Evolutionary conservation across 2,797 vertebrate species (phyloP), one percentile per base, ranked within the genome.

Genomic region (Halcyon badia): DNA sequence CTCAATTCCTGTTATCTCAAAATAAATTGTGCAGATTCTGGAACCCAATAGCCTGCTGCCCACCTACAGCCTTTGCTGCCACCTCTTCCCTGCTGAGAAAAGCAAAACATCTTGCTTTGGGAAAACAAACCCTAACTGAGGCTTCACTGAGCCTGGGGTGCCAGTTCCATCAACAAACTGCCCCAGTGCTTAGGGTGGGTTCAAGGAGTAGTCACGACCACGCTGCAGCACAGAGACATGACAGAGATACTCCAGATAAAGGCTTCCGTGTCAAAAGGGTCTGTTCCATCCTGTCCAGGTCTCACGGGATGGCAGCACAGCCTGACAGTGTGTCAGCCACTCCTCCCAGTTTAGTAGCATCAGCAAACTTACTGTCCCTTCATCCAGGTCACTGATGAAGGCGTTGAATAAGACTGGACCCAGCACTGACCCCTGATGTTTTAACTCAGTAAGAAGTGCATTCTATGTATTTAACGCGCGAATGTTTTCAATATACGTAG

Each of bases 191-290:
- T 5, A 25, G 15, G 22, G 14, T 19, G 19, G 57, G 41, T 18
- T 46, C 9, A 17, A 20, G 69, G 35, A 49, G 57, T 9, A 62
- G 5, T n/a, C 80, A 61, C 18, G 20, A 5, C 9, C 30, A 13
- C 2, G 35, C 1, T 9, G 39, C 25, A 31, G 19, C 26, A 5
- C 4, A 21, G 26, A 33, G 48, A 30, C 65, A 54, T 5, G 1
- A 11, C 25, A n/a, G 26, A 42, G 54, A 6, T 19, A 9, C 25
- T 19, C 5, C 56, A n/a, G 19, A 6, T 8, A 13, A 58, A 35
- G 42, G 28, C 28, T 57, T 14, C 17, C 0, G 3, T 5, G 6
- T 28, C 18, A 62, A 33, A 48, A 42, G 64, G 7, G 19, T n/a
- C 25, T 21, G 33, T 3, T 64, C 35, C 35, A 35, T 8, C 35